Percentiles rank a stretch among this genome's conserved stretches.
Evolutionary conservation across 2,888 invertebrate genomes (phyloP).

Genomic region (Caenorhabditis auriculariae): DNA sequence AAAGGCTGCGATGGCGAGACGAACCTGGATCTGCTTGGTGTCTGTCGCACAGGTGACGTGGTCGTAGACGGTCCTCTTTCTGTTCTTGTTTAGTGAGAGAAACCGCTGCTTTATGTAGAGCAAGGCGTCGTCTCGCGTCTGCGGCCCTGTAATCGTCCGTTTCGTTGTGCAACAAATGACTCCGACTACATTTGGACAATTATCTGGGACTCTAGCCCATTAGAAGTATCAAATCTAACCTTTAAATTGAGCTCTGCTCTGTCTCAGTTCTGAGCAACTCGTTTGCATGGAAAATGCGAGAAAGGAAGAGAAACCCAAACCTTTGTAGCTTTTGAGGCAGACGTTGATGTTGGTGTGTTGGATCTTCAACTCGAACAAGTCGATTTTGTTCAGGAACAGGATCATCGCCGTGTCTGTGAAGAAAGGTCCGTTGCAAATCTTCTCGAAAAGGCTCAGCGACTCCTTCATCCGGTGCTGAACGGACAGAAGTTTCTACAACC

Average conservation of each 20-base stretch:
- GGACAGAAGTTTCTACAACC: not conserved
- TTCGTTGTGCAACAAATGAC: too few relatives aligned
- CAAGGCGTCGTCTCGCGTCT: constrained; percentile 30
- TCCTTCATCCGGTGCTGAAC: constrained; percentile 51
- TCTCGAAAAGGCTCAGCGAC: constrained; percentile 42
- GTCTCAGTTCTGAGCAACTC: not conserved
- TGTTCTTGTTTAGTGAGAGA: constrained; percentile 36
- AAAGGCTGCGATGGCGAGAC: too few relatives aligned
- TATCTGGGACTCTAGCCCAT: not conserved
- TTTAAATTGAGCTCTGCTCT: not conserved
- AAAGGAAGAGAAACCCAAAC: constrained; percentile 3
- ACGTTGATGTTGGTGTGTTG: constrained; percentile 39
- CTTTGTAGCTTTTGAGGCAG: constrained; percentile 47
- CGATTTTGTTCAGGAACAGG: constrained; percentile 49
- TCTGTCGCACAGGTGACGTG: constrained; percentile 50
- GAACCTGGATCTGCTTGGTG: constrained; percentile 48
- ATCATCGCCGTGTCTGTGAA: constrained; percentile 47
- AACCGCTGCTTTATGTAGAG: constrained; percentile 44
- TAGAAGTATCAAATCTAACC: not conserved
- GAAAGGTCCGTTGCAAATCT: constrained; percentile 46
- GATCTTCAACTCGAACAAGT: constrained; percentile 46
- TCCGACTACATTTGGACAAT: too few relatives aligned
- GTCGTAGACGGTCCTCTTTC: constrained; percentile 39
- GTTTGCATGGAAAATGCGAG: not conserved
- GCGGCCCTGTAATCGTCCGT: constrained; percentile 38